Percentiles rank a stretch among this genome's conserved stretches.
Conservation (phyloP, 2,113 vertebrate genomes). For the Monarcha castaneiventris region DNA sequence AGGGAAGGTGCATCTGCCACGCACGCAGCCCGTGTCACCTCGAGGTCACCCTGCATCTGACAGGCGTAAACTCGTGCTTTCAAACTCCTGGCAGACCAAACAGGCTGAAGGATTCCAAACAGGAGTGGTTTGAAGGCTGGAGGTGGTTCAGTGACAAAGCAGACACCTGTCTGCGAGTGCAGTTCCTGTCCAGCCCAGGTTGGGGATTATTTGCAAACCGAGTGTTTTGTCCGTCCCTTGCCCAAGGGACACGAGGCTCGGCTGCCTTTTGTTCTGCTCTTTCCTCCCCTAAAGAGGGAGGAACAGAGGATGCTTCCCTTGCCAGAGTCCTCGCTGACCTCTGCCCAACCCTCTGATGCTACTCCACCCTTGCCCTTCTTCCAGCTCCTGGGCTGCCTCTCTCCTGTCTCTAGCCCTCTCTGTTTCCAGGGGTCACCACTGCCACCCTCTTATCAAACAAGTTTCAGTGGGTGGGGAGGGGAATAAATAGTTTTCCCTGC, state of each 20-base stretch:
- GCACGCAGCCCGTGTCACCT: background rate
- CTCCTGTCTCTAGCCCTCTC: background rate
- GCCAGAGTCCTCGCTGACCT: slow-evolving; percentile 58
- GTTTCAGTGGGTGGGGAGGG: background rate
- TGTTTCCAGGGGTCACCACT: background rate
- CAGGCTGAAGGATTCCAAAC: background rate
- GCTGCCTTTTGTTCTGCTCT: slow-evolving; percentile 62
- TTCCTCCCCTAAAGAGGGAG: slow-evolving; percentile 60
- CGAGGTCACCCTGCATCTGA: background rate
- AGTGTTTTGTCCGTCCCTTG: slow-evolving; percentile 39
- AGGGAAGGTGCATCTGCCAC: background rate
- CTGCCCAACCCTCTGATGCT: slow-evolving; percentile 52
- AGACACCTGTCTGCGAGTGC: slow-evolving; percentile 17
- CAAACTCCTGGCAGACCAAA: background rate
- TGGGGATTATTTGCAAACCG: background rate
- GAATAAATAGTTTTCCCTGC: background rate
- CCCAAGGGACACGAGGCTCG: background rate
- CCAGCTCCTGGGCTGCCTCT: background rate
- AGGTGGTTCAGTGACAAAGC: slow-evolving; percentile 8
- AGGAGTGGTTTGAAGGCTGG: background rate
- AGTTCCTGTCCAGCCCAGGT: slow-evolving; percentile 40
- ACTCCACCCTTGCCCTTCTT: slow-evolving; percentile 56
- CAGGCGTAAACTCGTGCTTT: background rate
- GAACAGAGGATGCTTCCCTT: slow-evolving; percentile 64
- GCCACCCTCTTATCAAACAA: background rate